A percentile compares a stretch with the other conserved stretches of the same genome.
phyloP scores from a whole-genome alignment of 2,888 invertebrate species.

The Caenorhabditis becei region DNA sequence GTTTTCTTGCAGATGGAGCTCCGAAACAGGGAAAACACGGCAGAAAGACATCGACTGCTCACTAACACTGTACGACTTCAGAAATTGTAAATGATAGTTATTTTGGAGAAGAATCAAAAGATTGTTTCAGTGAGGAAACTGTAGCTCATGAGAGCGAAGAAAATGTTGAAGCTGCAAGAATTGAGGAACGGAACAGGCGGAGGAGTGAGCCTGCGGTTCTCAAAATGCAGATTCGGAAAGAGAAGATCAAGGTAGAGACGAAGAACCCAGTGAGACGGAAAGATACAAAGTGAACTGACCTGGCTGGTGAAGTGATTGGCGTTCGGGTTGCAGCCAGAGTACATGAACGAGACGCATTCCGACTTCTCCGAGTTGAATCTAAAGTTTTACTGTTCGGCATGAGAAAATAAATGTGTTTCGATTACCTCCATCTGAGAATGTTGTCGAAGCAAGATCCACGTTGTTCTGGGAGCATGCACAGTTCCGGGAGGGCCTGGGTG shows the following conservation, averaged over 20 bases:
- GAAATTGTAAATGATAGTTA: constrained; percentile 41
- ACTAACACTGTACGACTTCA: constrained; percentile 54
- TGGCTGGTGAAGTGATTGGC: constrained; percentile 87
- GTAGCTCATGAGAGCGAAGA: constrained; percentile 45
- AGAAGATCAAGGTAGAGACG: constrained; percentile 74
- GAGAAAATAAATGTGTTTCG: neutral
- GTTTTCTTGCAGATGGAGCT: constrained; percentile 22
- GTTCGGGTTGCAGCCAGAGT: constrained; percentile 93
- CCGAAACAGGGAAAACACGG: constrained; percentile 30
- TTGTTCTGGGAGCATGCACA: constrained; percentile 78
- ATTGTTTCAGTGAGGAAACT: constrained; percentile 47
- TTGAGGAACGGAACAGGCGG: constrained; percentile 33
- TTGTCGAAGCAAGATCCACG: constrained; percentile 77
- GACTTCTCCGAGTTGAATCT: constrained; percentile 86
- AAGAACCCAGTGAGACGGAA: constrained; percentile 13
- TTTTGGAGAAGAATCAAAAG: neutral
- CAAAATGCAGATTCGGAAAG: constrained; percentile 54
- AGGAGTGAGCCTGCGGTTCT: constrained; percentile 55
- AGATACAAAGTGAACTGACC: constrained; percentile 83
- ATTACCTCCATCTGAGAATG: constrained; percentile 70
- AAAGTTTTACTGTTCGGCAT: neutral
- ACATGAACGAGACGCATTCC: constrained; percentile 88
- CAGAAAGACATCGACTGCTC: constrained; percentile 46
- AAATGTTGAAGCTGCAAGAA: constrained; percentile 4
- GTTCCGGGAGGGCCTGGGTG: constrained; percentile 69